Percentiles rank a stretch among this genome's conserved stretches.
Evolutionary conservation across 2,888 invertebrate species (phyloP).

Genomic region (Netelia melanura): DNA sequence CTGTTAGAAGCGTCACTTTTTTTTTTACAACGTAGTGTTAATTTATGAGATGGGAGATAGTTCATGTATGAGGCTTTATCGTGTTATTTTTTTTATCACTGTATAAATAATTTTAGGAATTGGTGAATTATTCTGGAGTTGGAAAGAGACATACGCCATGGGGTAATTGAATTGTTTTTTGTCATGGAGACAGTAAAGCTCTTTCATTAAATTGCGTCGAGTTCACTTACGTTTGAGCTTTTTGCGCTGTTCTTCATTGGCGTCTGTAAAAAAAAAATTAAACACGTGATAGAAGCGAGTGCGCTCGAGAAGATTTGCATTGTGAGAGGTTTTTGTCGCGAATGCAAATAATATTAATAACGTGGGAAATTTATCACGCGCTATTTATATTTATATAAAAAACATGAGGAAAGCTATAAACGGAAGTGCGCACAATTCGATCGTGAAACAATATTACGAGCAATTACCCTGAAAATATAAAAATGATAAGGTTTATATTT

Average conservation of each 20-base stretch:
- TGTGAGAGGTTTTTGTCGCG: not conserved
- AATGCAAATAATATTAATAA: not conserved
- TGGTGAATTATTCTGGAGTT: slow-evolving; percentile 10
- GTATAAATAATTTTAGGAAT: slow-evolving; percentile 20
- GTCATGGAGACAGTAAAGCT: slow-evolving; percentile 13
- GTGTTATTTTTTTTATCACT: not conserved
- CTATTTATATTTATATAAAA: not conserved
- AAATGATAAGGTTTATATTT: not conserved
- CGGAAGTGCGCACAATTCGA: not conserved
- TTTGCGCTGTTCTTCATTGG: slow-evolving; percentile 43
- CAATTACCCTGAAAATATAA: too few relatives aligned
- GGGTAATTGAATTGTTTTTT: not conserved
- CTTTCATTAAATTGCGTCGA: not conserved
- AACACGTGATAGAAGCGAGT: slow-evolving; percentile 38
- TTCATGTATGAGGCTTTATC: slow-evolving; percentile 2
- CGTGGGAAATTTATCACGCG: not conserved
- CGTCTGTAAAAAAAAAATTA: slow-evolving; percentile 56
- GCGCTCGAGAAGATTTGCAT: slow-evolving; percentile 15
- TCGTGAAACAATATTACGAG: not conserved
- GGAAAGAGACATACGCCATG: not conserved
- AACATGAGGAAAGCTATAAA: not conserved
- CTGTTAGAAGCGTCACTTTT: not conserved
- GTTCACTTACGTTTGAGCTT: slow-evolving; percentile 63
- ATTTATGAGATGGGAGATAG: not conserved
- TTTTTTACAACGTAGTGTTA: not conserved